Evolutionary conservation across 2,113 vertebrate species (phyloP), one percentile per base, ranked within the genome.

Genomic region (Spheniscus mendiculus): DNA sequence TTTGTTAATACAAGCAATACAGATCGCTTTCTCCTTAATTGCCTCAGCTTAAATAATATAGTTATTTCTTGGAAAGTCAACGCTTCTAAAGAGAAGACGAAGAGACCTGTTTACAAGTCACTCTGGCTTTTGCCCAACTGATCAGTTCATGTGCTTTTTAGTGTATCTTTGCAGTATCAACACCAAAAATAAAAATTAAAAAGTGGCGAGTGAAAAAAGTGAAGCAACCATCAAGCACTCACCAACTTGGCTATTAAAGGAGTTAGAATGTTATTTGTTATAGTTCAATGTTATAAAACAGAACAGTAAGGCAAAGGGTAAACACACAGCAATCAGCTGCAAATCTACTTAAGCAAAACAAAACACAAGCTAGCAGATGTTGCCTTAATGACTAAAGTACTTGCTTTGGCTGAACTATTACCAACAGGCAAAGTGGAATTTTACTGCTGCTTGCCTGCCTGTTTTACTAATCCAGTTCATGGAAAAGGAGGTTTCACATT

Each of bases 341-440:
- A 93, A 83, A 96, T 89, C 90, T 91, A 82, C 89, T 95, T 96
- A 95, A 94, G 74, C 82, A 96, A 94, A 96, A 95, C 92, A 96
- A 95, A 97, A 89, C 73, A 96, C 32, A 77, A 80, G 56, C 71
- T 88, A 90, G 56, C 91, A 97, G 95, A 97, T 97, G 95, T 93
- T 96, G 92, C 44, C 67, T 94, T 93, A 92, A 94, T 89, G 79
- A 88, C 59, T 90, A 15, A 91, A 96, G 67, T 34, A 86, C 83
- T 95, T 95, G 56, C 70, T 97, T 85, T 89, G 94, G 73, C 62
- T 92, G 69, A 95, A 92, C 82, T 90, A 76, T 77, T 82, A 84
- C 47, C 83, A 91, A 74, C 40, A 83, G 50, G 25, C 62, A 80
- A 91, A 92, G 59, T 55, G 58, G 49, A 93, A 83, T 92, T 94